Base-by-base conservation (phyloP, 2,797 vertebrate genomes). In the Rhinella marina region DNA sequence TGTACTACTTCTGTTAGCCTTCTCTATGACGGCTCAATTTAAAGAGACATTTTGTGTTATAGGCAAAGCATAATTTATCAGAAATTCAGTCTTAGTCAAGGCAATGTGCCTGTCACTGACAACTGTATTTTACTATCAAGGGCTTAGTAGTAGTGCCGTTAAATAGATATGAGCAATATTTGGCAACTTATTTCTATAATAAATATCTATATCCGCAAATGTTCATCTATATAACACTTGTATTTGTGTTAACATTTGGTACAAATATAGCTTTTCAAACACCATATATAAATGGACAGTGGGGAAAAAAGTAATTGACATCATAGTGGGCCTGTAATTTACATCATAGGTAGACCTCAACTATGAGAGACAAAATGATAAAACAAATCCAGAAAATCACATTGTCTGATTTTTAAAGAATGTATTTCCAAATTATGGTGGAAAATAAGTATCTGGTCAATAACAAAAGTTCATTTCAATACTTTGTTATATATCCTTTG, bases 1-100 rank as follows among this genome's bases (percentile, higher is more conserved):
- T 88, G 70, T 52, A 75, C 19, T 25, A 80, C 66, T 32, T 85
- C 25, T 81, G 62, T 88, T 75, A 87, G 80, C 72, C 72, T 85
- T 64, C 57, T 77, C 72, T 52, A 41, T 85, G 72, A 85, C 32
- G 73, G 83, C 83, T 85, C 72, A 64, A 85, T 85, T 62, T 85
- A 85, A 85, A 76, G 83, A 85, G 83, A 85, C 57, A 85, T 77
- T 76, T 77, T 77, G 41, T 75, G 29, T 76, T 77, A 62, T 64
- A 76, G 62, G 57, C 61, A 50, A 59, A 64, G 41, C 21, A 61
- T 85, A 17, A 50, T 62, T 76, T 62, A 59, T 85, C 72, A 77
- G 23, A 85, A 76, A 84, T 75, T 54, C 50, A 29, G 54, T 70
- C 54, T 29, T 76, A 59, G 73, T 85, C 83, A 29, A 64, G 57